Conservation (phyloP, 2,888 invertebrate species). For the Coremacera marginata region DNA sequence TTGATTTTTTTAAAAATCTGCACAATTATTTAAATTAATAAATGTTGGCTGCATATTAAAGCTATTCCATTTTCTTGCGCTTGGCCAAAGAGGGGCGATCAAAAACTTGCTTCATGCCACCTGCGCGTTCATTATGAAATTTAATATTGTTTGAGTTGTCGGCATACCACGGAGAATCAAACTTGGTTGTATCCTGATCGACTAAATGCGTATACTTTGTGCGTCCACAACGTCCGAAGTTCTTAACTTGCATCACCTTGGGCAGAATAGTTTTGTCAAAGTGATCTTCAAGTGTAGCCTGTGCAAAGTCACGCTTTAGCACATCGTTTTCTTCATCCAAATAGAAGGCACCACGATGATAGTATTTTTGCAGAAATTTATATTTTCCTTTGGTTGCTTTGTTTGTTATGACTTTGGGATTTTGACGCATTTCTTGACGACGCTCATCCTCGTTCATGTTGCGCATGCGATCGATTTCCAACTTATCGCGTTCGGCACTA, state of each 20-base stretch:
- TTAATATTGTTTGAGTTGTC: slow-evolving; percentile 91
- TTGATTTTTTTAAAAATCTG: neutral
- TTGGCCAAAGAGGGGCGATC: slow-evolving; percentile 80
- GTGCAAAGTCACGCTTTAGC: slow-evolving; percentile 92
- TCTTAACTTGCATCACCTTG: slow-evolving; percentile 99
- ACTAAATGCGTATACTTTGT: slow-evolving; percentile 99
- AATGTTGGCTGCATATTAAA: neutral
- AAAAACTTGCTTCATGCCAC: slow-evolving; percentile 93
- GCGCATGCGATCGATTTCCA: slow-evolving; percentile 90
- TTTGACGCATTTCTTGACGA: slow-evolving; percentile 85
- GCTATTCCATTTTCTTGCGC: slow-evolving; percentile 64
- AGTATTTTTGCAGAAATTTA: slow-evolving; percentile 99
- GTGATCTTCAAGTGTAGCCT: slow-evolving; percentile 97
- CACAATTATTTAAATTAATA: neutral
- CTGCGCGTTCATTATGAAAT: slow-evolving; percentile 88
- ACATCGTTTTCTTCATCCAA: slow-evolving; percentile 93
- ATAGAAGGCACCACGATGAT: slow-evolving; percentile 99
- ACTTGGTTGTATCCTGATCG: slow-evolving; percentile 98
- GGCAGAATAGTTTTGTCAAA: slow-evolving; percentile 99
- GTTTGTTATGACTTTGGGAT: slow-evolving; percentile 94
- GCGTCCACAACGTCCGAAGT: slow-evolving; percentile 98
- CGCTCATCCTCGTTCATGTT: slow-evolving; percentile 98
- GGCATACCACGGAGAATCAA: slow-evolving; percentile 96
- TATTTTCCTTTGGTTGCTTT: slow-evolving; percentile 97
- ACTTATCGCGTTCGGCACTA: slow-evolving; percentile 86